Evolutionary conservation across 2,113 vertebrate species (phyloP), one percentile per base, ranked within the genome.

Genomic region (Dipodomys merriami): DNA sequence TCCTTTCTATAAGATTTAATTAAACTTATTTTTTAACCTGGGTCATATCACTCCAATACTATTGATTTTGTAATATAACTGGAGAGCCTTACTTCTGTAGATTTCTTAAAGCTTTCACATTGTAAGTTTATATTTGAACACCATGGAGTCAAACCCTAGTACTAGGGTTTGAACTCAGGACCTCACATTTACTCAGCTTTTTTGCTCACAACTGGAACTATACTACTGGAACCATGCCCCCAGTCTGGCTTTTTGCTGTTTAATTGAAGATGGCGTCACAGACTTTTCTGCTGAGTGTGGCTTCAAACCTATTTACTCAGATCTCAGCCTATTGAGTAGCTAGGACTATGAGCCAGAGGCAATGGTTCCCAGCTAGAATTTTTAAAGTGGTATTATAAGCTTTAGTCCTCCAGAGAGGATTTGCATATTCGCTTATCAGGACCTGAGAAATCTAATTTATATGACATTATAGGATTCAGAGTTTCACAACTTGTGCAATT

Each of bases 371-470:
- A 57, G 16, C 53, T 57, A 16, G 53, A 57, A 57, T n/a, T 35
- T 78, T 71, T 88, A 29, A 88, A 44, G 29, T 35, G 46, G 8
- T 20, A 93, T 83, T 91, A 77, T 67, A 76, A 60, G 68, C 68
- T 83, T 53, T 18, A 92, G 62, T 82, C 35, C 27, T 93, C 64
- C 12, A 53, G 22, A 22, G 11, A 83, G 5, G 22, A 22, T 67
- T n/a, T 83, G 7, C 65, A 33, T 53, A 53, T 64, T 12, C 29
- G 67, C 86, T 93, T 93, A 86, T 27, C 12, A 64, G n/a, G 39
- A 67, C 2, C 9, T 91, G 94, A 30, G 46, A 60, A 81, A n/a
- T 81, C 64, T 86, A 71, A 87, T 60, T 89, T 92, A 93, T 6
- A 67, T 19, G 67, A 60, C 30, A 30, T 30, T 68, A 68, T 53